These are phyloP conservation scores for Pitta sordida DNA, from an alignment of 2,113 vertebrate genomes.

Conservation along the genomic window DNA sequence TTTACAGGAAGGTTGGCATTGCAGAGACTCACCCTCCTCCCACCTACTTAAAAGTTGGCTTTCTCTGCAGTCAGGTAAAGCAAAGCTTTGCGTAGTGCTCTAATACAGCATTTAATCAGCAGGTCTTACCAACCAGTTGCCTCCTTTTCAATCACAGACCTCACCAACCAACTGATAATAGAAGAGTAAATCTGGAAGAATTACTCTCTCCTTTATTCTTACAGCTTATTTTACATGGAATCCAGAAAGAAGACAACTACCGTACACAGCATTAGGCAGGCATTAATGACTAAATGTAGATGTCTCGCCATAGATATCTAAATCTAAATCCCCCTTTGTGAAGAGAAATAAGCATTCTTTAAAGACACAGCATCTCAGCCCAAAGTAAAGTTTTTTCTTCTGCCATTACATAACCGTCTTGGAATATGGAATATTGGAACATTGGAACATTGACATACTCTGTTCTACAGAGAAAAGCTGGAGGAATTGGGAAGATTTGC, in stretches of 20 bases:
- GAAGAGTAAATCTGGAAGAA: not conserved
- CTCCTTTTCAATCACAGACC: not conserved
- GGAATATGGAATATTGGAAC: not conserved
- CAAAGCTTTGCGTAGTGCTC: not conserved
- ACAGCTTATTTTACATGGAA: not conserved
- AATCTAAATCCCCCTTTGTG: not conserved
- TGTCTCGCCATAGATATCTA: accelerated
- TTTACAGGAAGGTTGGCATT: not conserved
- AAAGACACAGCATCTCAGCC: not conserved
- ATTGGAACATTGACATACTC: not conserved
- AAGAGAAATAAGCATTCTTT: not conserved
- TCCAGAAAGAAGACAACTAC: not conserved
- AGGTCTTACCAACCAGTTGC: not conserved
- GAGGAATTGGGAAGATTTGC: not conserved
- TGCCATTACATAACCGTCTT: not conserved
- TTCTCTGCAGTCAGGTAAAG: not conserved
- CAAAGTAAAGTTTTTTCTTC: not conserved
- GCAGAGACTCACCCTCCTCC: not conserved
- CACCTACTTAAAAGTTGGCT: not conserved
- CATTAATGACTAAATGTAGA: not conserved
- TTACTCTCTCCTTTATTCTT: not conserved
- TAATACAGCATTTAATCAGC: not conserved
- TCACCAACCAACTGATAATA: not conserved
- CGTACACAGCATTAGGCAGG: not conserved
- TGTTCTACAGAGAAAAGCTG: not conserved